phyloP scores from a whole-genome alignment of 2,113 vertebrate genomes.

The Syngnathoides biaculeatus region DNA sequence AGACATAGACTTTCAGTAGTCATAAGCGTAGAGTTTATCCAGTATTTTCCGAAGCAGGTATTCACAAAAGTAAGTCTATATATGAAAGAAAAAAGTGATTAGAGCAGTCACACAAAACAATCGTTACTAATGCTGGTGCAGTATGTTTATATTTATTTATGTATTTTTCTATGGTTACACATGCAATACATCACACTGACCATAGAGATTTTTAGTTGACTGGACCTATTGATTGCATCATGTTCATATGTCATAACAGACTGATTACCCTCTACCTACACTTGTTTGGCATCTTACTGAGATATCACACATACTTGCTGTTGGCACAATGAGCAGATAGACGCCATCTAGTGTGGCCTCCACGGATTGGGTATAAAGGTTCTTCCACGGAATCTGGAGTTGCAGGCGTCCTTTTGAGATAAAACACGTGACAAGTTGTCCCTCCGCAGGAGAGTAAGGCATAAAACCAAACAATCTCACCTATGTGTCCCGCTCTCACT shows the following conservation, averaged over 20 bases:
- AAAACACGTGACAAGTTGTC: constrained; percentile 3
- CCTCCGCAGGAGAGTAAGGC: background rate
- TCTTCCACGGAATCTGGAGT: constrained; percentile 94
- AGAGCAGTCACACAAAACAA: background rate
- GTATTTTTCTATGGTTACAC: no score
- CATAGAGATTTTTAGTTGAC: no score
- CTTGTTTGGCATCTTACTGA: background rate
- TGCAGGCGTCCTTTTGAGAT: constrained; percentile 80
- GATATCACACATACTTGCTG: constrained; percentile 77
- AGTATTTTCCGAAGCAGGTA: no score
- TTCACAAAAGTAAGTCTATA: no score
- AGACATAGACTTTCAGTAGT: no score
- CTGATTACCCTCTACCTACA: background rate
- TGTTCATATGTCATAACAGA: no score
- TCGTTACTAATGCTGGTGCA: background rate
- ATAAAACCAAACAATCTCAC: constrained; percentile 69
- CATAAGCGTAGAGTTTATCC: no score
- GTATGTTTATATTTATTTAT: no score
- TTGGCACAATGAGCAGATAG: constrained; percentile 92
- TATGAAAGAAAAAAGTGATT: no score
- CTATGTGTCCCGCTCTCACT: constrained; percentile 93
- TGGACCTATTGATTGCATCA: no score
- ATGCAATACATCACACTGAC: no score
- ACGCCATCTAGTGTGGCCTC: constrained; percentile 91
- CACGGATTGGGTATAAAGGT: constrained; percentile 93